Base-by-base conservation (phyloP, 2,113 vertebrate species). In the Gopherus flavomarginatus region DNA sequence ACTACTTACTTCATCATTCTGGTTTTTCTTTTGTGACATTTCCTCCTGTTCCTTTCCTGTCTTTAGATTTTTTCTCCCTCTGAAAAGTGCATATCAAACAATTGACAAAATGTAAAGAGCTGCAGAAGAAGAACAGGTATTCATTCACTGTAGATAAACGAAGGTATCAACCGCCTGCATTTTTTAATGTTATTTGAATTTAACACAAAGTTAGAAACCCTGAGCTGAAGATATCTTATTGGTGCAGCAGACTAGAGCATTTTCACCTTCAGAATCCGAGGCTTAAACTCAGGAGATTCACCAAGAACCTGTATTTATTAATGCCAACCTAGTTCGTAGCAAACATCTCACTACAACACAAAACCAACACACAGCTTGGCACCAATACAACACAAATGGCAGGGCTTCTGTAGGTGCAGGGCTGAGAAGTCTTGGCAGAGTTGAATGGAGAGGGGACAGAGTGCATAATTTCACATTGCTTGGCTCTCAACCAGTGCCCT, bases 271-370 rank as follows among this genome's bases (percentile, higher is more conserved):
- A 44, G 0, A 1, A 44, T 29, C 69, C 10, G 50, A 14, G 5
- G 72, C 79, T 11, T 9, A 90, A 53, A 57, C 9, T 13, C 24
- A 5, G 14, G 54, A 82, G 38, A 26, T 90, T 84, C 87, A 29
- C 89, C 50, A 26, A 4, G 11, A 94, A 88, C 44, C 54, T 82
- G n/a, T 47, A 86, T 84, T 42, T 17, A 9, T 65, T 19, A 49
- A 9, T 65, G 47, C 1, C 42, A 21, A 21, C 81, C 81, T 57
- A 47, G 29, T 75, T n/a, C 22, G 44, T 53, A 44, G 62, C 6
- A 16, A 4, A 6, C 4, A 13, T 24, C 12, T 11, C 4, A 35
- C 50, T 31, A 81, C 0, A 0, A 27, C 56, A 27, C 56, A 57
- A 57, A 57, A 57, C 26, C 26, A 27, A 57, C 26, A 57, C 59